Evolutionary conservation across 2,113 vertebrate species (phyloP), one percentile per base, ranked within the genome.

Genomic region (Carlito syrichta): DNA sequence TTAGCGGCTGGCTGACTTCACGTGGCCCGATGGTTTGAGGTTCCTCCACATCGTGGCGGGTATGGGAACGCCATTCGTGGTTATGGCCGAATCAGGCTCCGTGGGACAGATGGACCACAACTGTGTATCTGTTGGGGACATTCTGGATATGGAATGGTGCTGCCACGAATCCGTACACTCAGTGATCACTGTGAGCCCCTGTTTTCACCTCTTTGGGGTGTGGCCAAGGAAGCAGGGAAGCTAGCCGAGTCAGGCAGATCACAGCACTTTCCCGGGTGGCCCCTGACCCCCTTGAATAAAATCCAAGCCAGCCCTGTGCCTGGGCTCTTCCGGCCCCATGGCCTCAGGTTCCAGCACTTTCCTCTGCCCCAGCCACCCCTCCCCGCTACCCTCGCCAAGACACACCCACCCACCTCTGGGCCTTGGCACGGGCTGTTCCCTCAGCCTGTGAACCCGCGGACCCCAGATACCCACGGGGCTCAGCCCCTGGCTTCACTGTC

Each of bases 331-430:
- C 38, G 30, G 68, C 20, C 52, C 1, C 5, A 2, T 8, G 1
- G 9, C 40, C 48, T 45, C 35, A 1, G n/a, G n/a, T 25, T 54
- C 43, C 23, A 22, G 8, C 2, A 2, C 35, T 1, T 23, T 66
- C 3, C 45, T 56, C 48, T n/a, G 9, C 50, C 30, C 14, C 2
- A 3, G 30, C 8, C 8, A 0, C 22, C 20, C 8, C 38, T 86
- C 43, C 19, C 43, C 1, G 17, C 22, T 56, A 19, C 16, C 27
- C 17, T 23, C 4, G 11, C 40, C 56, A 14, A 7, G 5, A 19
- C 3, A 12, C 23, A 1, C 0, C 3, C 27, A 45, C 8, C 35
- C 12, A 4, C n/a, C 48, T 63, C 40, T 0, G 32, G 68, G 45
- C 52, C 76, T 83, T 93, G 3, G 82, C n/a, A 16, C 86, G 5